These are phyloP conservation scores for Glyptemys insculpta DNA, from an alignment of 2,797 vertebrate genomes.

Conservation along the genomic window DNA sequence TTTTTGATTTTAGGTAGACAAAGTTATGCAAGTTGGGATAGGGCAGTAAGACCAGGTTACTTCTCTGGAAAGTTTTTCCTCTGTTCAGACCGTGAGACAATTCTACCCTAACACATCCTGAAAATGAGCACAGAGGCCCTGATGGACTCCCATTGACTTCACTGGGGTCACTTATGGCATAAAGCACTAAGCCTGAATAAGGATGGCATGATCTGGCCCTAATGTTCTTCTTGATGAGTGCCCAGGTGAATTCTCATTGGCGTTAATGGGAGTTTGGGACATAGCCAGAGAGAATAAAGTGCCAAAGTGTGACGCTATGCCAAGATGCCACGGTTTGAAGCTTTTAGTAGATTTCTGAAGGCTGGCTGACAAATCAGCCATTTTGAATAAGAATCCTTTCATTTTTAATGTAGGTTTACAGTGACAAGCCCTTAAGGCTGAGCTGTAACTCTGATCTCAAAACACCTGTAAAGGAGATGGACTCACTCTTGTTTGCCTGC, in stretches of 20 bases:
- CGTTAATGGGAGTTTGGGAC: constrained; percentile 63
- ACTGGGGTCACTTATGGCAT: background rate
- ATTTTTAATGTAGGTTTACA: constrained; percentile 24
- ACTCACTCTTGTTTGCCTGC: background rate
- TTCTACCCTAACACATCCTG: background rate
- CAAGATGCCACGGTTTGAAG: constrained; percentile 59
- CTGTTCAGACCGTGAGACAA: background rate
- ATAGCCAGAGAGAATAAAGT: constrained; percentile 55
- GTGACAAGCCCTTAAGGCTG: background rate
- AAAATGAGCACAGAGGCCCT: background rate
- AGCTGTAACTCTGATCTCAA: background rate
- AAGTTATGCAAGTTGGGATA: background rate
- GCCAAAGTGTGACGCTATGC: constrained; percentile 33
- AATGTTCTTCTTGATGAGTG: constrained; percentile 22
- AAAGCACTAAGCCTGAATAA: background rate
- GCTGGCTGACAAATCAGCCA: constrained; percentile 54
- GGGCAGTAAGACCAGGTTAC: background rate
- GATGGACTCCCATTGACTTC: background rate
- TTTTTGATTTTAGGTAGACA: no score
- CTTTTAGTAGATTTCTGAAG: constrained; percentile 45
- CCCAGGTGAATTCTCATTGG: constrained; percentile 46
- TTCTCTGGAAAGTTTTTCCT: background rate
- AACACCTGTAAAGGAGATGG: background rate
- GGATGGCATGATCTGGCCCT: constrained; percentile 29
- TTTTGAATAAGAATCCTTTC: constrained; percentile 48